Evolutionary conservation across 2,888 invertebrate genomes (phyloP), one percentile per base, ranked within the genome.

Genomic region (Sycophila texana): DNA sequence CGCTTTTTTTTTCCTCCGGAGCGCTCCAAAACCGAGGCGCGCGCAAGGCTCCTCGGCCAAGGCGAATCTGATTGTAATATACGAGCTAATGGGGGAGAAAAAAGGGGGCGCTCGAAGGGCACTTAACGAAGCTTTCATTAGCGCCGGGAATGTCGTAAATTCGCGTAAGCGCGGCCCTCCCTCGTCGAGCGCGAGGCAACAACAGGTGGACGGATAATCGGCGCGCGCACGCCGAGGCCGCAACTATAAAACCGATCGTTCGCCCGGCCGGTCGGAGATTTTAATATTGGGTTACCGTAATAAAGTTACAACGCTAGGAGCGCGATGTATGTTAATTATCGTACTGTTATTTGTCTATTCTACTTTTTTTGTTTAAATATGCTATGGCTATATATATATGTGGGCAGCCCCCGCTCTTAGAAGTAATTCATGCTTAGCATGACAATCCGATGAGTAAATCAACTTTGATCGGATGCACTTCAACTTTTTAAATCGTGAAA

Each of bases 1-100:
- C n/a, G 18, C 26, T 30, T n/a, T 61, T 51, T 51, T 39, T 4
- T 39, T 14, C n/a, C 16, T 26, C 2, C 26, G 26, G 26, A 3
- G 26, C 26, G 26, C 20, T 47, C 58, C 22, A 20, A 30, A 39
- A 39, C 39, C 10, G 7, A 39, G 39, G 12, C 53, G 22, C 16
- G 49, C 18, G 4, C 30, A n/a, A n/a, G 22, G 47, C 66, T 51
- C 57, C 57, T 26, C n/a, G 53, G 71, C 67, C 78, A 55, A 60
- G 60, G 63, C 68, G 73, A 77, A 82, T 82, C 79, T 77, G 77
- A 77, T 81, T 83, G 78, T 82, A 82, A 79, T 68, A 77, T 83
- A 81, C 74, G 79, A 76, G 72, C 80, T 70, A 80, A 81, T 58
- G 77, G 51, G 55, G 53, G 68, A 26, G 26, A 78, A 76, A 66